These are phyloP conservation scores for Leptoteleia sp. DNA, from an alignment of 1,140 invertebrate genomes.

Conservation along the genomic window DNA sequence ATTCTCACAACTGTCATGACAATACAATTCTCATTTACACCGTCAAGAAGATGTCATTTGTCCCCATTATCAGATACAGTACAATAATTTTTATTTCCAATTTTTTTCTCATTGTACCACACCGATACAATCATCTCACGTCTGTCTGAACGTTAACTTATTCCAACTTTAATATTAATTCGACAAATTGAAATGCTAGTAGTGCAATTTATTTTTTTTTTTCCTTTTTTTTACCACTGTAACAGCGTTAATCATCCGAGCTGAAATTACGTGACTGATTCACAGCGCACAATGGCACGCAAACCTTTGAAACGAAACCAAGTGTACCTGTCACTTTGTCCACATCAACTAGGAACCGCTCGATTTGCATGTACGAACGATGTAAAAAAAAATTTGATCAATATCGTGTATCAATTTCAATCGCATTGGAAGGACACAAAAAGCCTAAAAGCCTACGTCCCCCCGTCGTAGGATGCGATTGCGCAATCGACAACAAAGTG, in stretches of 20 bases:
- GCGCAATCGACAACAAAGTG: conserved; percentile 14
- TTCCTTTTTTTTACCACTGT: neutral
- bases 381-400: conserved; percentile 11
- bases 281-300: conserved; percentile 2
- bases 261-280: neutral
- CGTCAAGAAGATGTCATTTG: no score
- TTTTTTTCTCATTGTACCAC: no score
- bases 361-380: neutral
- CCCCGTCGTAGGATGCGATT: neutral
- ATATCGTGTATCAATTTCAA: conserved; percentile 17
- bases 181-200: no score
- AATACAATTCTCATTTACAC: no score
- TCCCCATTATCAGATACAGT: no score
- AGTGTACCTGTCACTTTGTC: conserved; percentile 24
- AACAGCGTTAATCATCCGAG: neutral
- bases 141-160: no score
- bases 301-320: conserved; percentile 1
- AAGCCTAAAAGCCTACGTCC: neutral
- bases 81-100: no score
- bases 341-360: conserved; percentile 24
- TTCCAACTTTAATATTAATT: no score
- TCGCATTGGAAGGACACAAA: conserved; percentile 11
- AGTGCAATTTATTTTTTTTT: no score
- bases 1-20: no score
- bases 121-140: no score